Evolutionary conservation across 1,140 invertebrate species (phyloP), one percentile per base, ranked within the genome.

Genomic region (Pachypeltis micranthus): DNA sequence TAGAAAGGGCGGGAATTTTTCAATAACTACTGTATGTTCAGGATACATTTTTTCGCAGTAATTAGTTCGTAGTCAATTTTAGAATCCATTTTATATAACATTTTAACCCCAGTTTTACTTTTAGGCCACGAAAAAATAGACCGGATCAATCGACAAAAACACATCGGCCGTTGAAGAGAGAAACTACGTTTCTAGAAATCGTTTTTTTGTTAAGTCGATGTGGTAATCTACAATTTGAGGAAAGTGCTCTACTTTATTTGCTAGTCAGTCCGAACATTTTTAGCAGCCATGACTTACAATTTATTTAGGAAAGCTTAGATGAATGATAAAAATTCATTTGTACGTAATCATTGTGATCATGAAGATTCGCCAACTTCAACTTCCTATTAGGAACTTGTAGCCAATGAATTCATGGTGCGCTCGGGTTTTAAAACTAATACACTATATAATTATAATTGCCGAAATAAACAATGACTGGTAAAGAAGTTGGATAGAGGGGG

Each of bases 341-440:
- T 39, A n/a, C n/a, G n/a, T 39, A 10, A 10, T n/a, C 34, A n/a
- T 39, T 7, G 7, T 39, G 7, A n/a, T n/a, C 34, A n/a, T n/a
- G 34, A n/a, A 39, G 7, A 10, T 7, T 51, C 4, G 4, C 23
- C 47, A 51, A 51, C 47, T 16, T 16, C 4, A 21, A 10, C 4
- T 51, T 21, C 47, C 19, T 51, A 16, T 16, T 51, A 51, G 47
- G 47, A 51, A 51, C 47, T 51, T 51, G 47, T 51, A n/a, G n/a
- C n/a, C n/a, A n/a, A n/a, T n/a, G n/a, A n/a, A n/a, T n/a, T n/a
- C n/a, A n/a, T n/a, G n/a, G n/a, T n/a, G n/a, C n/a, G n/a, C n/a
- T n/a, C n/a, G n/a, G n/a, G n/a, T n/a, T n/a, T n/a, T n/a, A n/a
- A n/a, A n/a, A n/a, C n/a, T n/a, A n/a, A n/a, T n/a, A n/a, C n/a